Evolutionary conservation across 2,797 vertebrate species (phyloP), one percentile per base, ranked within the genome.

Genomic region (Spea hammondii): DNA sequence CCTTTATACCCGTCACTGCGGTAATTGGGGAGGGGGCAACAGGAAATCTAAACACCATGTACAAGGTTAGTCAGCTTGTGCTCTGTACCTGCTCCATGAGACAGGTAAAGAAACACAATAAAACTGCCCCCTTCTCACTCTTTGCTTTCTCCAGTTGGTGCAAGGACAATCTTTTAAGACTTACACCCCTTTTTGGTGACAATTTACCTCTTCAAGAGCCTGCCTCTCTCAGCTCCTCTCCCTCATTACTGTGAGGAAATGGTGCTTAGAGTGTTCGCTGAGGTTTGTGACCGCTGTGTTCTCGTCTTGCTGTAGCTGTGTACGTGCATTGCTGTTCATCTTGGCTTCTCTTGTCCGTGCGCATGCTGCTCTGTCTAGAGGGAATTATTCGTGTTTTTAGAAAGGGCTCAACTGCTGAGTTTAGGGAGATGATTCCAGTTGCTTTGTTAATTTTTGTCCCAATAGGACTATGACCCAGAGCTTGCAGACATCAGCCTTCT

Each of bases 141-240:
- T 77, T 67, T 78, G 70, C 70, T 76, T 82, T 82, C 75, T 82
- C 65, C 74, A 80, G 80, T 82, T 72, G 74, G 80, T 82, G 80
- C 80, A 82, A 82, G 80, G 80, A 82, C 80, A 82, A 82, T 82
- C 80, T 82, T 74, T 69, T 78, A 54, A 78, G 32, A 74, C 50
- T 77, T 73, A 65, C 77, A 70, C 80, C 78, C 80, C 59, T 65
- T 72, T 68, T 77, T 74, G 80, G 80, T 77, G 70, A 82, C 80
- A 82, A 70, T 73, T 78, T 65, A 70, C 72, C 77, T 70, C 80
- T 82, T 50, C 45, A 73, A 64, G 70, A 78, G 66, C 67, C 70
- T 72, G 64, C 57, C 75, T 68, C 78, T 74, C 62, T 73, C 45
- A 69, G 75, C 75, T 46, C 75, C 50, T 47, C 48, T 53, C 32